Evolutionary conservation across 1,140 invertebrate species (phyloP), one percentile per base, ranked within the genome.

Genomic region (Drosophila prosaltans): DNA sequence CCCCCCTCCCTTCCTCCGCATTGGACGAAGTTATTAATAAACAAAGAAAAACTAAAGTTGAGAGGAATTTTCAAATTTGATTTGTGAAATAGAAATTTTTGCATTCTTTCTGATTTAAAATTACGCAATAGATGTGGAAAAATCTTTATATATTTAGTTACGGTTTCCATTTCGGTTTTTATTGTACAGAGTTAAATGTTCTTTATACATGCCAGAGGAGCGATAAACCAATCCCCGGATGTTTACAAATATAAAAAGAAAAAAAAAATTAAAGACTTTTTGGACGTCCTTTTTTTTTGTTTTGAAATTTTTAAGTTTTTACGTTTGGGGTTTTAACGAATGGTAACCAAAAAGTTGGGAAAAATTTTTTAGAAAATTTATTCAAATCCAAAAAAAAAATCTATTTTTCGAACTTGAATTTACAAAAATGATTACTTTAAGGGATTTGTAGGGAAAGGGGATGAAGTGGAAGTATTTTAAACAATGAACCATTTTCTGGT

Each of bases 211-310:
- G 57, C 57, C 57, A 59, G 30, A 59, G 57, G 32, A 59, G 57
- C 45, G 57, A 21, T 32, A 59, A 9, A 39, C 57, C 57, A 51
- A 51, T 59, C 32, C 54, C 36, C 41, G 62, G 61, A 74, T 64
- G 75, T 54, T 78, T 74, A 78, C 75, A 78, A 74, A 63, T 40
- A 78, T 65, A 64, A 67, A 64, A 78, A 64, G 66, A 39, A 63
- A 64, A 66, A 43, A 26, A n/a, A 11, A 28, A 21, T 39, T 32
- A 67, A 65, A 26, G 63, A 65, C 61, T 71, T 65, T 68, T 65
- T 68, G 51, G 64, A 71, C 71, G 67, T 75, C 58, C 66, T 66
- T 60, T 40, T 45, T 43, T n/a, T 43, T 70, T 70, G 70, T 74
- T 71, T 74, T 71, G 28, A 30, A 30, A 30, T 60, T 28, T 32